A percentile compares a stretch with the other conserved stretches of the same genome.
These are phyloP conservation scores for Thunnus maccoyii DNA, from an alignment of 2,113 vertebrate species.

Conservation along the genomic window DNA sequence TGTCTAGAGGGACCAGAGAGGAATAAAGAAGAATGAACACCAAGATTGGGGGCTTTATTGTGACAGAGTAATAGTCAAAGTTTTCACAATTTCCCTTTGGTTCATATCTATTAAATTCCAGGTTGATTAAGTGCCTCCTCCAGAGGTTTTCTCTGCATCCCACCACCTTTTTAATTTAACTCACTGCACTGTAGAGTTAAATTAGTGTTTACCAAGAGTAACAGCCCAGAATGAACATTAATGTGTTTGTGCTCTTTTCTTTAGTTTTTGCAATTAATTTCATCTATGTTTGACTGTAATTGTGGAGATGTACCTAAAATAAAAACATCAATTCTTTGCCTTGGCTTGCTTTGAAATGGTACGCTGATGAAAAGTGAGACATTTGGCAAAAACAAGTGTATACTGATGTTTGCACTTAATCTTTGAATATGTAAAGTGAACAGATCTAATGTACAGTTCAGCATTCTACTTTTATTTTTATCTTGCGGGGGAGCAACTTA, in stretches of 20 bases:
- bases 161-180: slow-evolving; percentile 37
- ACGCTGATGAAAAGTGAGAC: neutral
- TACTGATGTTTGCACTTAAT: neutral
- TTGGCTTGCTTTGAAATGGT: slow-evolving; percentile 1
- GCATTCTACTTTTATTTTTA: slow-evolving; percentile 8
- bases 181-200: slow-evolving; percentile 10
- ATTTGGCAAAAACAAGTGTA: slow-evolving; percentile 1
- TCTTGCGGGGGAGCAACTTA: neutral
- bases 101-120: slow-evolving; percentile 31
- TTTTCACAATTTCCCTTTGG: slow-evolving; percentile 37
- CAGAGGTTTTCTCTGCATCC: slow-evolving; percentile 17
- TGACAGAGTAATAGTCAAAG: slow-evolving; percentile 19
- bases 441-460: neutral
- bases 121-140: slow-evolving; percentile 29
- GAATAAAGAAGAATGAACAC: slow-evolving; percentile 14
- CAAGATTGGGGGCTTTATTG: slow-evolving; percentile 24
- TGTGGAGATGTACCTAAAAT: neutral
- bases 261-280: slow-evolving; percentile 18
- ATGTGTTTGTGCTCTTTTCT: slow-evolving; percentile 4
- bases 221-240: slow-evolving; percentile 22
- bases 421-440: slow-evolving; percentile 17
- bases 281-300: neutral
- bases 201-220: slow-evolving; percentile 19
- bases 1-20: slow-evolving; percentile 6
- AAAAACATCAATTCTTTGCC: slow-evolving; percentile 13